phyloP scores from a whole-genome alignment of 2,888 invertebrate species.

The Ectropis crepuscularia region DNA sequence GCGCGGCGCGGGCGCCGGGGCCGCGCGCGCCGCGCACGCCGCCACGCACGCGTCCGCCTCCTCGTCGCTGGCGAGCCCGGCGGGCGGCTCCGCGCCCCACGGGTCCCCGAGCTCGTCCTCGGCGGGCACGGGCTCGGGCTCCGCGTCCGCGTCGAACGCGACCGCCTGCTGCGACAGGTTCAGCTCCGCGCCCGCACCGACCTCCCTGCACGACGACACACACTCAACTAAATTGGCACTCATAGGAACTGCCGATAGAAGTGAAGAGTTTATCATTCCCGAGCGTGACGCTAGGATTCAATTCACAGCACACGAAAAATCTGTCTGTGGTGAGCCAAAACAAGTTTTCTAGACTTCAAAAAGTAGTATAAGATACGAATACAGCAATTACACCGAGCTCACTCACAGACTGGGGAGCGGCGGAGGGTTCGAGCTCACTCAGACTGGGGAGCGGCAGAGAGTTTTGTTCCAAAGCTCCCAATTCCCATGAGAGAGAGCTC shows the following conservation, averaged over 20 bases:
- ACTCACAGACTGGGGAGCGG: neutral
- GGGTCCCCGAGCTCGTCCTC: conserved; percentile 54
- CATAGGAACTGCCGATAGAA: no score
- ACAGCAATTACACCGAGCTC: conserved; percentile 17
- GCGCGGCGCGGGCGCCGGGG: conserved; percentile 50
- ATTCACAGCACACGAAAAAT: no score
- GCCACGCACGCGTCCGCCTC: conserved; percentile 73
- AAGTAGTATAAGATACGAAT: no score
- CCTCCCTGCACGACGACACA: neutral
- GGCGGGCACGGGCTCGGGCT: conserved; percentile 84
- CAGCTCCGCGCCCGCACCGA: conserved; percentile 76
- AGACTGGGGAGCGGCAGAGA: no score
- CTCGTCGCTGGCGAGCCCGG: conserved; percentile 75
- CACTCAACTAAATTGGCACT: no score
- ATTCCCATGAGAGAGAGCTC: no score
- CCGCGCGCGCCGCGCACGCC: conserved; percentile 67
- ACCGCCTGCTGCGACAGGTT: conserved; percentile 84
- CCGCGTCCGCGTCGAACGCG: conserved; percentile 87
- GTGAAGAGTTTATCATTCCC: no score
- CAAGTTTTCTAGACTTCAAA: no score
- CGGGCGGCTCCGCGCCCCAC: conserved; percentile 71
- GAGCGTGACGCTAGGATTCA: no score
- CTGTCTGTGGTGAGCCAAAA: no score
- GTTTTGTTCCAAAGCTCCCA: no score
- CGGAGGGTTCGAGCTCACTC: neutral